Evolutionary conservation across 2,888 invertebrate species (phyloP).

Genomic region (Thymelicus sylvestris): DNA sequence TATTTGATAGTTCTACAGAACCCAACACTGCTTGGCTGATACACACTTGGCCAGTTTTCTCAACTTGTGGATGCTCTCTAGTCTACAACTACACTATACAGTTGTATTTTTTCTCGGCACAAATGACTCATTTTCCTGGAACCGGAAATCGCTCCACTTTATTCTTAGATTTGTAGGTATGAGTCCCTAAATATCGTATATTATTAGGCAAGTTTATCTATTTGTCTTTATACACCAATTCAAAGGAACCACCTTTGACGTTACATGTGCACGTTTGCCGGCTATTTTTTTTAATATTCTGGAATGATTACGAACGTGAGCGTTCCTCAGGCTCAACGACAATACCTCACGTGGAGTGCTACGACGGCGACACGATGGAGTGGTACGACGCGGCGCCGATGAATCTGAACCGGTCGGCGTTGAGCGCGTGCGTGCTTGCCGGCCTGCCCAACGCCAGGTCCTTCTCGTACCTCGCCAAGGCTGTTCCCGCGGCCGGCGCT

Average conservation of each 20-base stretch:
- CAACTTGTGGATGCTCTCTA: too few relatives aligned
- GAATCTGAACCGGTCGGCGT: conserved; percentile 92
- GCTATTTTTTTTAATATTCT: too few relatives aligned
- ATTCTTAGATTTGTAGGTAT: conserved; percentile 12
- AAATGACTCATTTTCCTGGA: conserved; percentile 19
- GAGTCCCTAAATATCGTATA: too few relatives aligned
- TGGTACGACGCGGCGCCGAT: conserved; percentile 90
- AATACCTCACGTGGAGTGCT: conserved; percentile 91
- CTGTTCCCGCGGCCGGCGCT: conserved; percentile 78
- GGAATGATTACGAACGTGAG: neutral
- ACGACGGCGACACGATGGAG: conserved; percentile 86
- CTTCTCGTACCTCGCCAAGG: conserved; percentile 85
- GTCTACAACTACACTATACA: too few relatives aligned
- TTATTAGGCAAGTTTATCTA: too few relatives aligned
- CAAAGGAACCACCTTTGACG: too few relatives aligned
- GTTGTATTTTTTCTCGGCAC: conserved; percentile 11
- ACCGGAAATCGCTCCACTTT: conserved; percentile 10
- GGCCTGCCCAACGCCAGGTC: conserved; percentile 88
- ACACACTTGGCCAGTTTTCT: too few relatives aligned
- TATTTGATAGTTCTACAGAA: too few relatives aligned
- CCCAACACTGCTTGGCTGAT: too few relatives aligned
- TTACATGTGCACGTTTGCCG: too few relatives aligned
- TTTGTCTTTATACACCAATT: too few relatives aligned
- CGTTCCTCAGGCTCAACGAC: conserved; percentile 86
- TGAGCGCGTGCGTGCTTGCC: conserved; percentile 91